Evolutionary conservation across 2,797 vertebrate species (phyloP).

Genomic region (Aphelocoma californica): DNA sequence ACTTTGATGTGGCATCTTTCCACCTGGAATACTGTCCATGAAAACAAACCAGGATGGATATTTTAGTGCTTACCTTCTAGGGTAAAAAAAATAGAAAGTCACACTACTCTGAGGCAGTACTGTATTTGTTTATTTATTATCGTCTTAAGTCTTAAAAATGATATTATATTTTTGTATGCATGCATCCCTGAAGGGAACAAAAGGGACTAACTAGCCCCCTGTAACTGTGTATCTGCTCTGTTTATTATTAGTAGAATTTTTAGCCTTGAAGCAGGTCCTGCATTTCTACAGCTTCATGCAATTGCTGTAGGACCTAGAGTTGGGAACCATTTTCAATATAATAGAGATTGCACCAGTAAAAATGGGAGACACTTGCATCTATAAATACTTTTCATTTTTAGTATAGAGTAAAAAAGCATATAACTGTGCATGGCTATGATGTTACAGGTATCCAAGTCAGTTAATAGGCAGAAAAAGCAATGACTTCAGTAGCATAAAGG

Average conservation of each 20-base stretch:
- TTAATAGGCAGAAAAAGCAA: neutral
- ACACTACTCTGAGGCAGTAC: neutral
- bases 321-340: neutral
- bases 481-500: neutral
- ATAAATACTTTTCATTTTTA: conserved; percentile 6
- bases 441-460: neutral
- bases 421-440: neutral
- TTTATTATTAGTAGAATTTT: neutral
- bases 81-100: neutral
- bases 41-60: neutral
- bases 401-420: neutral
- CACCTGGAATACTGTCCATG: neutral
- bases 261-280: neutral
- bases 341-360: neutral
- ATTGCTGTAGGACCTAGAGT: neutral
- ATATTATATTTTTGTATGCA: neutral
- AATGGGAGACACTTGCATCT: neutral
- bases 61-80: neutral
- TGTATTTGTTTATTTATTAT: neutral
- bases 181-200: neutral
- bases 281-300: neutral
- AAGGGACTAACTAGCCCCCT: neutral
- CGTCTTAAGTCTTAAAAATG: neutral
- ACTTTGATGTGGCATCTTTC: neutral
- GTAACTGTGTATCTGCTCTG: neutral